Conservation (phyloP, 2,113 vertebrate genomes). For the Thinocorus orbignyianus region DNA sequence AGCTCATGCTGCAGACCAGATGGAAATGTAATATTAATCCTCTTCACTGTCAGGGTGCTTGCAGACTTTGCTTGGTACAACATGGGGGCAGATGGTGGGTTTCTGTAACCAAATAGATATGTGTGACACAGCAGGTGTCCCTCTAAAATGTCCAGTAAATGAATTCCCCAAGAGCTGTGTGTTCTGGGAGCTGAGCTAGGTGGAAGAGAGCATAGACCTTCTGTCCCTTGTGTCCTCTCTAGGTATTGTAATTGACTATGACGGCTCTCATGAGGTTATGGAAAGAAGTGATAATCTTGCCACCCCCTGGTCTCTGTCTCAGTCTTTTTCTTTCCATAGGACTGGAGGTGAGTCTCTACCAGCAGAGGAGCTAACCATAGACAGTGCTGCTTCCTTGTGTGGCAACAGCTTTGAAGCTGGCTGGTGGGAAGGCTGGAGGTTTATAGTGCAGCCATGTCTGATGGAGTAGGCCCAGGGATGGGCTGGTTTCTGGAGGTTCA, state of each 20-base stretch:
- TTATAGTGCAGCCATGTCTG: background rate
- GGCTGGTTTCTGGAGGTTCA: background rate
- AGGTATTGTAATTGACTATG: background rate
- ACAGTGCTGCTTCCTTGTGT: background rate
- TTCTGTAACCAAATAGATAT: background rate
- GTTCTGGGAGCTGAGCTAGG: background rate
- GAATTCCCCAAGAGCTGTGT: background rate
- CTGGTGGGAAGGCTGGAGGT: background rate
- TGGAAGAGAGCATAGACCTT: background rate
- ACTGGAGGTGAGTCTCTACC: background rate
- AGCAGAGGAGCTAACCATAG: background rate
- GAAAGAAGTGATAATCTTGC: background rate
- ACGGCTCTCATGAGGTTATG: background rate
- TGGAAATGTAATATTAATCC: background rate
- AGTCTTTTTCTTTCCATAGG: background rate
- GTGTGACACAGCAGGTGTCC: background rate
- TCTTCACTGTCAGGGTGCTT: background rate
- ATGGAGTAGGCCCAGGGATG: background rate
- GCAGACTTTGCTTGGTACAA: background rate
- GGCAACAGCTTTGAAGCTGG: background rate
- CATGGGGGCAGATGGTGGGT: background rate
- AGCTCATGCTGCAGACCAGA: background rate
- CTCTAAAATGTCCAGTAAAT: background rate
- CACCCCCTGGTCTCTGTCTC: background rate
- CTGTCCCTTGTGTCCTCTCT: background rate